These are phyloP conservation scores for Donacobius atricapilla DNA, from an alignment of 2,113 vertebrate genomes.

Conservation along the genomic window DNA sequence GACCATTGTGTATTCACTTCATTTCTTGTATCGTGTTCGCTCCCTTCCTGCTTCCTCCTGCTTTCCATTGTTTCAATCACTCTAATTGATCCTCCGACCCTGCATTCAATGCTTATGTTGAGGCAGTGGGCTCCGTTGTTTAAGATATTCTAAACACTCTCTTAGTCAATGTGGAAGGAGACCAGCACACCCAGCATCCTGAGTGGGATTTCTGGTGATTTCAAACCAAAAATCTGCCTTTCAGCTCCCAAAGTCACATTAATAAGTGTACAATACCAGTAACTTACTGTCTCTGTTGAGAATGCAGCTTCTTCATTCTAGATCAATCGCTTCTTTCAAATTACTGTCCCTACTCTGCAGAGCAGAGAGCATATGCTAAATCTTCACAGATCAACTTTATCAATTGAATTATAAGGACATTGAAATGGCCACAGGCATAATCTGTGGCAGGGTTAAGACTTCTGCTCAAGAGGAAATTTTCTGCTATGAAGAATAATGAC, in stretches of 20 bases:
- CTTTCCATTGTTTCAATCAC: neutral
- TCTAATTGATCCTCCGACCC: neutral
- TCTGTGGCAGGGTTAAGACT: neutral
- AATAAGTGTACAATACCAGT: neutral
- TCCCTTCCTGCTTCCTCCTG: neutral
- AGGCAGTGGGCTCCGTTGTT: neutral
- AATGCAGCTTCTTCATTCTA: neutral
- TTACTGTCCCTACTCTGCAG: neutral
- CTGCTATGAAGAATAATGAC: neutral
- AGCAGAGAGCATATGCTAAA: neutral
- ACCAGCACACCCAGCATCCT: neutral
- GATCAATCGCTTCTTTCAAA: neutral
- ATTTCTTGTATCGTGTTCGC: neutral
- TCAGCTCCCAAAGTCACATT: neutral
- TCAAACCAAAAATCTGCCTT: neutral
- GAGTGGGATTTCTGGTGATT: neutral
- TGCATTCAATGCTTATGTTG: neutral
- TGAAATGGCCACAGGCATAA: neutral
- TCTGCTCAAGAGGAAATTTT: neutral
- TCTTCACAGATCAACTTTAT: neutral
- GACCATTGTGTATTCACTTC: neutral
- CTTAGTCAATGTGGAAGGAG: neutral
- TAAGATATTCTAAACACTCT: neutral
- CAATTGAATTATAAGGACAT: neutral
- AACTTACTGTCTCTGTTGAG: neutral